Percentiles rank a stretch among this genome's conserved stretches.
These are phyloP conservation scores for Clupea harengus DNA, from an alignment of 2,113 vertebrate genomes.

Conservation along the genomic window DNA sequence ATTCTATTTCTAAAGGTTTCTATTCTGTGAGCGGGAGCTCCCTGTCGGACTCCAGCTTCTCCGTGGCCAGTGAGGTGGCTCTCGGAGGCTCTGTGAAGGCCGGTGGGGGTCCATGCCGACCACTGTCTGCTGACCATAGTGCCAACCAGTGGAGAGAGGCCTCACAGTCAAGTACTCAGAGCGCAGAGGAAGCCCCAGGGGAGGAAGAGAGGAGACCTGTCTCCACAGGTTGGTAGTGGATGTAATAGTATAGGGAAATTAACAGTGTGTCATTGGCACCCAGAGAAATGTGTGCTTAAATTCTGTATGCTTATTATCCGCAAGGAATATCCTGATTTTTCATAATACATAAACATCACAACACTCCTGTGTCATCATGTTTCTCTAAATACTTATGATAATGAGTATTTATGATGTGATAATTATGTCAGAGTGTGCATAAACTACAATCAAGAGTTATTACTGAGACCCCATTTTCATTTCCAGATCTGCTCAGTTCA, in stretches of 20 bases:
- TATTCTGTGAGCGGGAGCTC: slow-evolving; percentile 81
- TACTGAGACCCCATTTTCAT: not conserved
- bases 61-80: slow-evolving; percentile 73
- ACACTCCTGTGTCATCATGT: not conserved
- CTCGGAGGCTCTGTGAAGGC: slow-evolving; percentile 50
- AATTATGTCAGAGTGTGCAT: not conserved
- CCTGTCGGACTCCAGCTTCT: slow-evolving; percentile 77
- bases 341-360: not conserved
- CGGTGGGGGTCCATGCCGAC: slow-evolving; percentile 54
- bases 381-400: not conserved
- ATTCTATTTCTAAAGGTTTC: slow-evolving; percentile 66
- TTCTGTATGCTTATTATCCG: not conserved
- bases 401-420: too few species aligned
- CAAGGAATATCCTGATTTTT: not conserved
- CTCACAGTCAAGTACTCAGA: slow-evolving; percentile 46
- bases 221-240: slow-evolving; percentile 62
- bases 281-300: not conserved
- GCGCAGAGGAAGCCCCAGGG: slow-evolving; percentile 36
- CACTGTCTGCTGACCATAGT: slow-evolving; percentile 65
- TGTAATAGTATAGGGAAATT: not conserved
- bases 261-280: not conserved
- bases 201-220: slow-evolving; percentile 55
- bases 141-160: slow-evolving; percentile 69
- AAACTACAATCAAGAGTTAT: not conserved
- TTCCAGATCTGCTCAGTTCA: not conserved